Evolutionary conservation across 2,888 invertebrate genomes (phyloP), one percentile per base, ranked within the genome.

Genomic region (Troilus luridus): DNA sequence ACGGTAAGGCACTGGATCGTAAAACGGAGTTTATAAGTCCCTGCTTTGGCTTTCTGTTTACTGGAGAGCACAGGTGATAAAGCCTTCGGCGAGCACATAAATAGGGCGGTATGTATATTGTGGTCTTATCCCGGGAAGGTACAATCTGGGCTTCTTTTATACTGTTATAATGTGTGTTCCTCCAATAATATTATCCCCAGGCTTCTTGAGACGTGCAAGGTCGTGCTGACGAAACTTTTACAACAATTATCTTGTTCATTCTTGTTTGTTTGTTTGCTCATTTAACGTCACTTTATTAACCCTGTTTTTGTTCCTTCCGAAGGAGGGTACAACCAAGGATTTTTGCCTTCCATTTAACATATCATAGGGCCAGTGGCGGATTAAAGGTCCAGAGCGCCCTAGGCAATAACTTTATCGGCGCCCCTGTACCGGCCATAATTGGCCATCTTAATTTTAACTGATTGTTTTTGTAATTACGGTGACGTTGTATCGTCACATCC

Each of bases 1-100:
- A 77, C 72, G 72, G 72, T 77, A 77, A 77, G 24, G 72, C 72
- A 77, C 72, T 41, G 14, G 72, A 7, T 77, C 72, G 72, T 77
- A 77, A 77, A 77, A 19, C 72, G 72, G 72, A 27, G 27, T 77
- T 41, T 77, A 77, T 41, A 41, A 41, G 72, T 77, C 17, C 72
- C 72, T 1, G 1, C 1, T 41, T 41, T 7, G 17, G 41, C 72
- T 41, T 41, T 77, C 72, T 72, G 72, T 72, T 72, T 14, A 67
- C n/a, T 9, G n/a, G 9, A 67, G 67, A 67, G 24, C 24, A 21
- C 7, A 17, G 27, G 41, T 41, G 72, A 77, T 77, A 77, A 77
- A 77, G 72, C 14, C 72, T 41, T 77, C 72, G 72, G 17, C 27
- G 9, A 17, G 27, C 27, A 14, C 27, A 77, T 77, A 77, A 77